Evolutionary conservation across 2,797 vertebrate species (phyloP), one percentile per base, ranked within the genome.

Genomic region (Forpus xanthops): DNA sequence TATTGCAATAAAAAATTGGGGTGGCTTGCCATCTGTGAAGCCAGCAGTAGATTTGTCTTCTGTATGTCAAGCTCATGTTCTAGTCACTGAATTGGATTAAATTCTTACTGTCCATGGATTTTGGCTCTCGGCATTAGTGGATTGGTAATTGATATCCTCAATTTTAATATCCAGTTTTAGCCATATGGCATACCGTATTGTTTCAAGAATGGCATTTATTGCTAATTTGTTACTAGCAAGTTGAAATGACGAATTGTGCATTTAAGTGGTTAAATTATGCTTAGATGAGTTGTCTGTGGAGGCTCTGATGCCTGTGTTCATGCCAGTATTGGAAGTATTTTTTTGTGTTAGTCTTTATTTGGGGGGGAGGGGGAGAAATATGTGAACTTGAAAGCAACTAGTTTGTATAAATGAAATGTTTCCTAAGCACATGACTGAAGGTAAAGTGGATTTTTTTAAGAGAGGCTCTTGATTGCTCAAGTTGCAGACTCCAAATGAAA

Each of bases 31-130:
- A 62, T 50, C 75, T 45, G 81, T 25, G 81, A 55, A 62, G 75
- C 39, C 75, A 73, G 91, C 55, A 1, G 14, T 96, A 83, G 79
- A 47, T 96, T 95, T 87, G 91, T 95, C 70, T 94, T 58, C 78
- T 83, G 58, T 15, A 33, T 55, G 25, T 93, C 41, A 31, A 96
- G 97, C 97, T 97, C 88, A 8, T 94, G 96, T 96, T 96, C 94
- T 56, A 90, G 96, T 83, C 96, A 67, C 97, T 97, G 97, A 98
- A 98, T 98, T 96, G 98, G 98, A 99, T 99, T 99, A 99, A 97
- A 98, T 98, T 98, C 98, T 98, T 98, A 98, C 98, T 97, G 97
- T 97, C 97, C 97, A n/a, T 98, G 98, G 98, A 97, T 98, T 98
- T 97, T 93, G 97, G 97, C 98, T 98, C 97, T 98, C 96, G 70